phyloP scores from a whole-genome alignment of 2,113 vertebrate species.

The Nyctibius bracteatus region DNA sequence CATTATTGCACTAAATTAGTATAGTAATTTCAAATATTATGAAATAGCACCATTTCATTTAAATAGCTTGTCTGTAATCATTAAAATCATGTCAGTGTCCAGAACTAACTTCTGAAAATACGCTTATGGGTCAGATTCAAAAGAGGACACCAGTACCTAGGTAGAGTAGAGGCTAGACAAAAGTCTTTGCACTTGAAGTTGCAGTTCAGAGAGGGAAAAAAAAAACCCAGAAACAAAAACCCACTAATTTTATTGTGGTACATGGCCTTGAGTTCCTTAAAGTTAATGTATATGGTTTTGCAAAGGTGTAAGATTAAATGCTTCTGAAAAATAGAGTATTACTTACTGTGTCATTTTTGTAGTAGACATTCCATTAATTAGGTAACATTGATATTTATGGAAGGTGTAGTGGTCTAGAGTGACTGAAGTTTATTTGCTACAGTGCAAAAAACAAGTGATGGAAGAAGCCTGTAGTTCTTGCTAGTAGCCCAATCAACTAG shows the following conservation, averaged over 20 bases:
- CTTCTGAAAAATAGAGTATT: not conserved
- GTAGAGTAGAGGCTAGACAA: not conserved
- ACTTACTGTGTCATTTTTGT: not conserved
- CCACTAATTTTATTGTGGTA: not conserved
- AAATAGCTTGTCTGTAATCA: not conserved
- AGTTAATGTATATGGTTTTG: not conserved
- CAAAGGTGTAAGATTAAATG: not conserved
- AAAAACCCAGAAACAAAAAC: not conserved
- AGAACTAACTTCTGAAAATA: not conserved
- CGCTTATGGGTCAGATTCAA: not conserved
- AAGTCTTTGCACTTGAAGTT: not conserved
- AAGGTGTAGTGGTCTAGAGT: not conserved
- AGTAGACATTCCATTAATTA: not conserved
- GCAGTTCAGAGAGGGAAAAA: not conserved
- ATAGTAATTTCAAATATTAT: not conserved
- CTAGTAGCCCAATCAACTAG: not conserved
- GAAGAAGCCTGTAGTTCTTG: not conserved
- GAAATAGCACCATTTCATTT: not conserved
- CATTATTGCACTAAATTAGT: not conserved
- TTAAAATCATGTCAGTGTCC: not conserved
- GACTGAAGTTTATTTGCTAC: not conserved
- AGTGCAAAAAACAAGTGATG: not conserved
- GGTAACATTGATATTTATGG: not conserved
- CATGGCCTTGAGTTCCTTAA: not conserved
- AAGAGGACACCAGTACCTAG: accelerated